Evolutionary conservation across 2,113 vertebrate genomes (phyloP).

Genomic region (Colossoma macropomum): DNA sequence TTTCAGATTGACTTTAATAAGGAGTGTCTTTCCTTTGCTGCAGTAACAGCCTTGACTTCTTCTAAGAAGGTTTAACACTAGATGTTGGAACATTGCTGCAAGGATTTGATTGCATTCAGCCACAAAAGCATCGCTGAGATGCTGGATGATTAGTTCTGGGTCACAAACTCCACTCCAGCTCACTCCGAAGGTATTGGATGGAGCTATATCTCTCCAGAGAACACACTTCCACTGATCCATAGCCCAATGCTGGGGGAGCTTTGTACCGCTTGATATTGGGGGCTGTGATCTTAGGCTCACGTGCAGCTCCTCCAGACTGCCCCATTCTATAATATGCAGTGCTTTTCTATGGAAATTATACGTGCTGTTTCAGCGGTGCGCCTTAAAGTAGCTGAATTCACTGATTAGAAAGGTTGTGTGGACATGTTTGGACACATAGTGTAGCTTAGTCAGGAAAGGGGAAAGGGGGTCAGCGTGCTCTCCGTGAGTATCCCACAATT

Average conservation of each 20-base stretch:
- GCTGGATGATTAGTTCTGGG: neutral
- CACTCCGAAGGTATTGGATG: too few species aligned
- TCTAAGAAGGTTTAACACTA: too few species aligned
- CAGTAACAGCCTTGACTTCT: too few species aligned
- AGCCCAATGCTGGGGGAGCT: neutral
- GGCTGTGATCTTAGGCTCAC: neutral
- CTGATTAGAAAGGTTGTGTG: too few species aligned
- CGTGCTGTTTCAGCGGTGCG: neutral
- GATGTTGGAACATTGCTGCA: neutral
- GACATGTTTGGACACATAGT: neutral
- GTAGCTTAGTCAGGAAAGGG: neutral
- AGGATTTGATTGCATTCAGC: neutral
- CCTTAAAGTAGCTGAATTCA: too few species aligned
- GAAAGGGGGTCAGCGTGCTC: slow-evolving; percentile 7
- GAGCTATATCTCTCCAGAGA: neutral
- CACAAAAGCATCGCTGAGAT: neutral
- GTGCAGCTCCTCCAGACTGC: neutral
- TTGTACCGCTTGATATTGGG: neutral
- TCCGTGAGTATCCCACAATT: slow-evolving; percentile 50
- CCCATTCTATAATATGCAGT: neutral
- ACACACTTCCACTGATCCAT: neutral
- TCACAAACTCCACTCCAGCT: too few species aligned
- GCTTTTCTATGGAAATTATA: too few species aligned
- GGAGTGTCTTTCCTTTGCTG: too few species aligned
- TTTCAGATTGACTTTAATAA: too few species aligned